These are phyloP conservation scores for Gallirallus australis DNA, from an alignment of 2,797 vertebrate genomes.

Conservation along the genomic window DNA sequence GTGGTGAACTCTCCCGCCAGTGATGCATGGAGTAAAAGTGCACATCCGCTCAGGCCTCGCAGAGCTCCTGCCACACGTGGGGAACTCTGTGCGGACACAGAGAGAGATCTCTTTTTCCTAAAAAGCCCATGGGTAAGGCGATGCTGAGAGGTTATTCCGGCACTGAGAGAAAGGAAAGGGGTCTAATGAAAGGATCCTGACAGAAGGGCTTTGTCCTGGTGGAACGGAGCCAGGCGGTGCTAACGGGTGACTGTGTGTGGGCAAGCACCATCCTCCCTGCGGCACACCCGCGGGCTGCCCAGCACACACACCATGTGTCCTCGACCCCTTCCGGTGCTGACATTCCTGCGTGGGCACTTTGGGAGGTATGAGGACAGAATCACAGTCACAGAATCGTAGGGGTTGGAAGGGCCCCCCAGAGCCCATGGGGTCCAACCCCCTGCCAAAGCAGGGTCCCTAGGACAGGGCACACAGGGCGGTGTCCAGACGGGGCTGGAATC, in stretches of 20 bases:
- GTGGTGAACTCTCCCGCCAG: neutral
- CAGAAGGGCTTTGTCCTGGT: neutral
- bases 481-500: no score
- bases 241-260: neutral
- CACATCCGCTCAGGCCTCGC: accelerated
- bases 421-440: no score
- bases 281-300: accelerated
- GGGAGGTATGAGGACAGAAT: neutral
- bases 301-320: accelerated
- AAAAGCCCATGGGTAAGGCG: accelerated
- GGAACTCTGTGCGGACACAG: neutral
- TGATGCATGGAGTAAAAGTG: neutral
- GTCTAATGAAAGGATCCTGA: neutral
- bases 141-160: neutral
- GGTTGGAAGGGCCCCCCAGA: no score
- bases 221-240: neutral
- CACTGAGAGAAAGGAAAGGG: neutral
- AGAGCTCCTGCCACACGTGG: neutral
- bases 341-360: accelerated
- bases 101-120: neutral
- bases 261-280: neutral
- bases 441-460: no score
- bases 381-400: no score
- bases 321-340: neutral
- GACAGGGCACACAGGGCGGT: no score